Base-by-base conservation (phyloP, 2,888 invertebrate genomes). In the Antitype chi region DNA sequence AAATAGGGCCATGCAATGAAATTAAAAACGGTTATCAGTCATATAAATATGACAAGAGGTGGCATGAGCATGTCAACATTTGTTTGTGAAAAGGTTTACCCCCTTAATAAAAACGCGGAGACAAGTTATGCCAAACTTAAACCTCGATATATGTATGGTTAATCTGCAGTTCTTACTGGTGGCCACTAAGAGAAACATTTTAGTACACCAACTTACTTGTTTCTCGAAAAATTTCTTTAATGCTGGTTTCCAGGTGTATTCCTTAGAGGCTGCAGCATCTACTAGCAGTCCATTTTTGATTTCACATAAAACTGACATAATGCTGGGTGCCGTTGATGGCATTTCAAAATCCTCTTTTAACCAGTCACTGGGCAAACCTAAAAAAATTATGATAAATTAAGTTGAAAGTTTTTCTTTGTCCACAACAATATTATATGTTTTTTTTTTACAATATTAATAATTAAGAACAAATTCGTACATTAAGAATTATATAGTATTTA, bases 221-320 rank as follows among this genome's bases (percentile, higher is more conserved):
- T 97, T 98, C 7, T 98, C 97, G 91, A 98, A 98, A 87, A 99
- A 97, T 87, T 97, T 97, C 85, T 97, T 97, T 59, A 99, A 97
- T 70, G 98, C 98, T 73, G 97, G 98, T 89, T 98, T 98, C 97
- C 98, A 98, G 90, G 98, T 98, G 92, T 99, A 99, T 89, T 98
- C 98, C 92, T 99, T 99, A 92, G 99, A 98, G 38, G 98, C 98
- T 92, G 98, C 98, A 13, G 99, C 99, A 93, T 99, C 99, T 6
- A 98, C 97, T n/a, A 98, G 97, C 62, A 98, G 97, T 0, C 98
- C 99, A 90, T 98, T 98, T 90, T 98, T 98, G 88, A 98, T 97
- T 87, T 98, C 97, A 94, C 99, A 99, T 59, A 99, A 96, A 82
- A 97, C 97, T 86, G 98, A 97, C 86, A 99, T 98, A 82, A 99